phyloP scores from a whole-genome alignment of 1,140 invertebrate genomes.

The Pseudomyrmex flavicornis region DNA sequence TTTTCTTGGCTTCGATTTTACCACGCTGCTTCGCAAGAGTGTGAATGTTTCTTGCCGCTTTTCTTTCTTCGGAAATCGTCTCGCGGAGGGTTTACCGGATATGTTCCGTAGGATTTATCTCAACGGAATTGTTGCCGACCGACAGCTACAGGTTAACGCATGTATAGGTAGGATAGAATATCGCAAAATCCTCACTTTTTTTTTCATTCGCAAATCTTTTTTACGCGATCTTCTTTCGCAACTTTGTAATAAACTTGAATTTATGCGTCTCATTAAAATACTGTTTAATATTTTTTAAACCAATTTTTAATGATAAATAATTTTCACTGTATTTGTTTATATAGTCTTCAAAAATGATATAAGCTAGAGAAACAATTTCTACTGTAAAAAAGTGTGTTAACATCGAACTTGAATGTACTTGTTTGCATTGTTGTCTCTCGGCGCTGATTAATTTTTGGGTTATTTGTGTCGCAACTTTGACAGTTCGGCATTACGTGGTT shows the following conservation, averaged over 20 bases:
- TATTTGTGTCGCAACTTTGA: too few relatives aligned
- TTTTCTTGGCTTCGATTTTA: not conserved
- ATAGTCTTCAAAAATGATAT: not conserved
- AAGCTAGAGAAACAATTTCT: too few relatives aligned
- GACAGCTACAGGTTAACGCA: slow-evolving; percentile 32
- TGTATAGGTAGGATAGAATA: not conserved
- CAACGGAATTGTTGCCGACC: slow-evolving; percentile 38
- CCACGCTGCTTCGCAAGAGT: slow-evolving; percentile 6
- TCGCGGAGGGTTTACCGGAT: slow-evolving; percentile 47
- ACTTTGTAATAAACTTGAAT: slow-evolving; percentile 22
- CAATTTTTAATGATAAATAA: slow-evolving; percentile 15
- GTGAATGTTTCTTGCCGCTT: slow-evolving; percentile 40
- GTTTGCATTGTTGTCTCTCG: too few relatives aligned
- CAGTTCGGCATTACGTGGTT: too few relatives aligned
- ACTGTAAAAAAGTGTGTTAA: too few relatives aligned
- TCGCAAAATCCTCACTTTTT: slow-evolving; percentile 20
- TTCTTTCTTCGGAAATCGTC: slow-evolving; percentile 41
- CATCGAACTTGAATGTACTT: too few relatives aligned
- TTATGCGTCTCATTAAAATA: not conserved
- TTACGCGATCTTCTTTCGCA: not conserved
- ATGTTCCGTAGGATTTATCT: slow-evolving; percentile 52
- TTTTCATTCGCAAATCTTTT: slow-evolving; percentile 18
- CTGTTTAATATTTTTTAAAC: too few relatives aligned
- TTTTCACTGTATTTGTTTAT: not conserved
- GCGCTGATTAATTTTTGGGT: too few relatives aligned